Conservation (phyloP, 23 tunicate genomes). For the Ciona savignyi region DNA sequence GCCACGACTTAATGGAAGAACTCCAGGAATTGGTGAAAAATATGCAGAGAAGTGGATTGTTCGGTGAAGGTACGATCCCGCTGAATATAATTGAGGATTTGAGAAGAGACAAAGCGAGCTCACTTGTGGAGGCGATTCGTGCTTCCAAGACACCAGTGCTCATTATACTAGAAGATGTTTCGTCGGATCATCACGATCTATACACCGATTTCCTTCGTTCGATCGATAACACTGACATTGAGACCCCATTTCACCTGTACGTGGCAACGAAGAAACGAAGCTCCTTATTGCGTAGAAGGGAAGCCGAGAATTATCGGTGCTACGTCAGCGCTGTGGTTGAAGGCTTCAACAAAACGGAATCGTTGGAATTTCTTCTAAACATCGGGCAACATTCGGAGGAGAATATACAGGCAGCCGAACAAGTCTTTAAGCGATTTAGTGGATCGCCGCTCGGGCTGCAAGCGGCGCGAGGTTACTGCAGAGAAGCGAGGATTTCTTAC, state of each 20-base stretch:
- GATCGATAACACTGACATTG: neutral
- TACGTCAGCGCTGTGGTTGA: neutral
- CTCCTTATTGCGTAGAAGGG: neutral
- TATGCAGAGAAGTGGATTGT: neutral
- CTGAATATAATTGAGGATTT: neutral
- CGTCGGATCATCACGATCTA: neutral
- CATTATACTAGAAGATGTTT: slow-evolving; percentile 1
- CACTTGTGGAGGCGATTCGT: neutral
- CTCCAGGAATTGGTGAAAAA: slow-evolving; percentile 17
- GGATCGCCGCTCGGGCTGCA: slow-evolving; percentile 41
- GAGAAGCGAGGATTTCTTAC: slow-evolving; percentile 9
- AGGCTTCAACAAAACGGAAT: slow-evolving; percentile 33
- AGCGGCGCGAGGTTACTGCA: slow-evolving; percentile 28
- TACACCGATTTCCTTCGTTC: neutral
- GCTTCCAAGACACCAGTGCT: neutral
- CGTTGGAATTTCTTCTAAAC: slow-evolving; percentile 10
- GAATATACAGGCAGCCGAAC: slow-evolving; percentile 9
- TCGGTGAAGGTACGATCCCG: neutral
- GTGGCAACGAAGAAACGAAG: neutral
- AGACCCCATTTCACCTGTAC: neutral
- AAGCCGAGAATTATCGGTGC: neutral
- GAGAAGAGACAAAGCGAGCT: neutral
- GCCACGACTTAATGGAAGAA: slow-evolving; percentile 28
- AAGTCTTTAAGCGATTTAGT: slow-evolving; percentile 26
- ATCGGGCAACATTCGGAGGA: neutral